Percentiles rank a stretch among this genome's conserved stretches.
Conservation (phyloP, 2,888 invertebrate species). For the Cephus spinipes region DNA sequence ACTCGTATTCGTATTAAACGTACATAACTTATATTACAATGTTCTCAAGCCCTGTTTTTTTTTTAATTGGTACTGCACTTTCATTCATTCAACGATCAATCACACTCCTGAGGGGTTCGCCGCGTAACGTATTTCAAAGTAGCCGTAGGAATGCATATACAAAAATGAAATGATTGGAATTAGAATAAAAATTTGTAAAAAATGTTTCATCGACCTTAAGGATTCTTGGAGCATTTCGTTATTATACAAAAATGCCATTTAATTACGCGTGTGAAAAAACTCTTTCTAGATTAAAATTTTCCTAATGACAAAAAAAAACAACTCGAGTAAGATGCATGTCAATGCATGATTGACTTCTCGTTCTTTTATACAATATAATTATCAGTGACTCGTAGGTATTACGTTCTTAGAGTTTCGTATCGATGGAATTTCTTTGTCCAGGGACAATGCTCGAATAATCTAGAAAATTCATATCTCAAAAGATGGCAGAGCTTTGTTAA, state of each 20-base stretch:
- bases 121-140: background rate
- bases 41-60: background rate
- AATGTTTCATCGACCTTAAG: background rate
- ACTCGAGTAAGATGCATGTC: background rate
- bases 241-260: background rate
- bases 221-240: background rate
- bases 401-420: background rate
- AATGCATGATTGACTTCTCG: background rate
- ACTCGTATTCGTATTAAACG: conserved; percentile 2
- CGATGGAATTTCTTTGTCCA: background rate
- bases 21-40: conserved; percentile 7
- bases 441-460: background rate
- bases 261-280: too few relatives aligned
- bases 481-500: background rate
- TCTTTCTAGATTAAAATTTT: too few relatives aligned
- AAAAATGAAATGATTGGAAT: background rate
- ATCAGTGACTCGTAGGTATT: background rate
- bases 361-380: background rate
- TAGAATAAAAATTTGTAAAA: background rate
- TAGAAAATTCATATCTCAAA: background rate
- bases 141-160: background rate
- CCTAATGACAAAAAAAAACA: background rate
- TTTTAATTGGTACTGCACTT: background rate
- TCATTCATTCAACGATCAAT: background rate
- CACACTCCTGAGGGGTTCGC: background rate